phyloP scores from a whole-genome alignment of 2,888 invertebrate species.

The Scotopteryx bipunctaria region DNA sequence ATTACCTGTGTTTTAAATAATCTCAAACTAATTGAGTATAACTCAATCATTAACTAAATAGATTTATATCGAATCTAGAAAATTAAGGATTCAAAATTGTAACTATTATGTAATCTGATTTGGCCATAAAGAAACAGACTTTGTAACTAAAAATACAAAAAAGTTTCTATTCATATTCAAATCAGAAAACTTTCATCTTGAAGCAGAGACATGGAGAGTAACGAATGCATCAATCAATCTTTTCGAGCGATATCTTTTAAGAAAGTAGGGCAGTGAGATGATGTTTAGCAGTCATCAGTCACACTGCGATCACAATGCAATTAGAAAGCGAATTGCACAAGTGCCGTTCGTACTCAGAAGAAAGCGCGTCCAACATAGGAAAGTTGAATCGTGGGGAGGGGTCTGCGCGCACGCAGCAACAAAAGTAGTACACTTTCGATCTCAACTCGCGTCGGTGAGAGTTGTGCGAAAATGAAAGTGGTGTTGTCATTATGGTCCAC shows the following conservation, averaged over 20 bases:
- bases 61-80: no score
- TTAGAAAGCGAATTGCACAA: slow-evolving; percentile 82
- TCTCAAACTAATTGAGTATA: background rate
- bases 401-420: slow-evolving; percentile 75
- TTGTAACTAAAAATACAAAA: no score
- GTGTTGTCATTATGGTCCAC: slow-evolving; percentile 81
- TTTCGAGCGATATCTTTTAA: slow-evolving; percentile 43
- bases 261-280: slow-evolving; percentile 70
- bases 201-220: slow-evolving; percentile 33
- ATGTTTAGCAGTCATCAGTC: slow-evolving; percentile 65
- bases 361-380: slow-evolving; percentile 78
- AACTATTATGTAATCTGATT: no score
- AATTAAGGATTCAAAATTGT: no score
- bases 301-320: slow-evolving; percentile 78
- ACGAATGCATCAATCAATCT: slow-evolving; percentile 43
- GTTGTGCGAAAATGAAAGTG: slow-evolving; percentile 86
- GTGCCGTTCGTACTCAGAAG: slow-evolving; percentile 67
- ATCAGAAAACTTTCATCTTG: slow-evolving; percentile 30
- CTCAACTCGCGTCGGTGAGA: slow-evolving; percentile 78
- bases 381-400: slow-evolving; percentile 63
- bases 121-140: no score
- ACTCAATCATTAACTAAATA: no score
- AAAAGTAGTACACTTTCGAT: slow-evolving; percentile 82
- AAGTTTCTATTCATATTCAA: background rate
- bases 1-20: no score